phyloP scores from a whole-genome alignment of 2,113 vertebrate species.

The Indicator maculatus region DNA sequence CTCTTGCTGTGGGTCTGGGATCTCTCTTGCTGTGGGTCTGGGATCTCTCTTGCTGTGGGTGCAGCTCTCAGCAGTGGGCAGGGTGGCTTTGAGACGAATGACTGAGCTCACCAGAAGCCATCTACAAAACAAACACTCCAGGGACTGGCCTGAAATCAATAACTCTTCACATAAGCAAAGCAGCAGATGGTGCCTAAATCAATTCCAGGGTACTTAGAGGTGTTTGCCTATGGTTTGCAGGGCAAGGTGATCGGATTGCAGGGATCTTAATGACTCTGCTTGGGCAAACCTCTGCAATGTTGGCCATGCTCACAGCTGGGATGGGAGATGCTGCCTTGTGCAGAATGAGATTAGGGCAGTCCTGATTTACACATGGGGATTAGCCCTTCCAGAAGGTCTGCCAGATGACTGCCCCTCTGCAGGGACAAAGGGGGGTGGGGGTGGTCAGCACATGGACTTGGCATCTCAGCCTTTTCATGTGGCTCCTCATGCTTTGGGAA shows the following conservation, averaged over 20 bases:
- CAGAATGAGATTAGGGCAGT: neutral
- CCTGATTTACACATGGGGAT: accelerated
- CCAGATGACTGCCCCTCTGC: neutral
- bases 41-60: neutral
- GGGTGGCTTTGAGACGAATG: neutral
- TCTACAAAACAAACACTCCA: neutral
- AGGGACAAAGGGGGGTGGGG: neutral
- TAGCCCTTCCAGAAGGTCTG: neutral
- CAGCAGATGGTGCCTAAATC: neutral
- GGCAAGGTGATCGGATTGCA: neutral
- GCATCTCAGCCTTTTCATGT: neutral
- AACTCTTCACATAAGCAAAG: neutral
- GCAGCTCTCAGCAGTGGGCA: accelerated
- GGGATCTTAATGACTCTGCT: neutral
- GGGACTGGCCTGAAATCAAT: neutral
- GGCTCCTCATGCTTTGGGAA: neutral
- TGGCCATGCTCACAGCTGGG: neutral
- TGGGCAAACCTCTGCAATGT: neutral
- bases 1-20: too few species aligned
- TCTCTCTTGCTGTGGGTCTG: too few species aligned
- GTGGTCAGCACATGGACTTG: neutral
- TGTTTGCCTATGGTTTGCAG: neutral
- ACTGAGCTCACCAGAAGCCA: neutral
- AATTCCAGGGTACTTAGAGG: neutral
- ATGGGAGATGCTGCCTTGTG: neutral